Evolutionary conservation across 2,888 invertebrate species (phyloP).

Genomic region (Allolobophora icterica): DNA sequence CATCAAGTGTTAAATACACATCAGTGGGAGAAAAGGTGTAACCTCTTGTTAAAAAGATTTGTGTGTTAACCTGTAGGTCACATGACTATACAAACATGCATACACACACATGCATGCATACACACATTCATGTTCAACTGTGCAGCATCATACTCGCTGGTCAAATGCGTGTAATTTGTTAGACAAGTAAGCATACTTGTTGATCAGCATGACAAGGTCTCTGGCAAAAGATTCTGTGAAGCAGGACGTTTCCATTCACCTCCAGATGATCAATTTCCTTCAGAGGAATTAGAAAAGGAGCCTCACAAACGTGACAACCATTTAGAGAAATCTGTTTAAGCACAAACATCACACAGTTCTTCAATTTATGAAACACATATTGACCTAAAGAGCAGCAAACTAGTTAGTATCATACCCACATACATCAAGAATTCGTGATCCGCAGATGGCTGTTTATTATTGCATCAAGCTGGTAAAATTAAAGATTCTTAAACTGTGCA

Average conservation of each 20-base stretch:
- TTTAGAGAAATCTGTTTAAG: not conserved
- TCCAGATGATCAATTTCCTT: not conserved
- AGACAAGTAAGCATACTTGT: not conserved
- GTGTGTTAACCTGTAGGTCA: too few species aligned
- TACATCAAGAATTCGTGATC: too few species aligned
- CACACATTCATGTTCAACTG: not conserved
- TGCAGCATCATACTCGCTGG: not conserved
- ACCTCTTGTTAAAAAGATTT: too few species aligned
- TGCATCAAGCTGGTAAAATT: too few species aligned
- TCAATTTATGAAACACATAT: not conserved
- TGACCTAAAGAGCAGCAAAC: not conserved
- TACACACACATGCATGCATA: too few species aligned
- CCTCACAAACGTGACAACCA: conserved; percentile 17
- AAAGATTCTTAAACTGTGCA: too few species aligned
- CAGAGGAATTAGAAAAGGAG: not conserved
- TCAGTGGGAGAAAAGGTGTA: too few species aligned
- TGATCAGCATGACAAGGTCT: not conserved
- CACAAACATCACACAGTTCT: not conserved
- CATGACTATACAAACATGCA: too few species aligned
- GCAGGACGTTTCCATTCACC: not conserved
- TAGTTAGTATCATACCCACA: too few species aligned
- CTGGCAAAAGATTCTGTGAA: not conserved
- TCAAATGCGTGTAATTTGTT: not conserved
- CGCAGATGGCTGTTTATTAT: too few species aligned
- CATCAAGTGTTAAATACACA: too few species aligned